Percentiles rank a stretch among this genome's conserved stretches.
These are phyloP conservation scores for Chaetops frenatus DNA, from an alignment of 2,113 vertebrate genomes.

Conservation along the genomic window DNA sequence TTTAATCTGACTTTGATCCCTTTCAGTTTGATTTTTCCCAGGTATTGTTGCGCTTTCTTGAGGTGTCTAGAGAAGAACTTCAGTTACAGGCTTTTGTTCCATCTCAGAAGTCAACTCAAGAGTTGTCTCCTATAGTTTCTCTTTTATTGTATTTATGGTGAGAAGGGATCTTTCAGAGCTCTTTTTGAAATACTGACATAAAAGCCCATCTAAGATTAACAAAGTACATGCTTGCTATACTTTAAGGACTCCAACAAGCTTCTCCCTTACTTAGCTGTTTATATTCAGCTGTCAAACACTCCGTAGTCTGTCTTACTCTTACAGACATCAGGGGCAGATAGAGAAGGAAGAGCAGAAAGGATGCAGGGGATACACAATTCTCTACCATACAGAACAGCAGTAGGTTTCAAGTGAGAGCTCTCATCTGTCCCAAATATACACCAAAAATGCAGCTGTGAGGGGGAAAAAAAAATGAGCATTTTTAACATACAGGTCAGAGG, in stretches of 20 bases:
- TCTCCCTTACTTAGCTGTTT: not conserved
- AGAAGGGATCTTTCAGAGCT: not conserved
- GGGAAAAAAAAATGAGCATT: fast-evolving
- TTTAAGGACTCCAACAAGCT: not conserved
- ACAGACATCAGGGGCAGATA: not conserved
- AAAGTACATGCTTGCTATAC: not conserved
- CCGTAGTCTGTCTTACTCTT: not conserved
- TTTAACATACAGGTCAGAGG: not conserved
- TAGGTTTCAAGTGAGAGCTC: not conserved
- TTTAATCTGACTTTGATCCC: not conserved
- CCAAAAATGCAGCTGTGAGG: not conserved
- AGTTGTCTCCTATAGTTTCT: not conserved
- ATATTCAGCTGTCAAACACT: not conserved
- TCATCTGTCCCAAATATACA: not conserved
- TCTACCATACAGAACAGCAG: not conserved
- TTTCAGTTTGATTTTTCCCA: not conserved
- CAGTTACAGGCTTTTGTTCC: not conserved
- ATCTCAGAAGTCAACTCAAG: not conserved
- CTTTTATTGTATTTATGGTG: not conserved
- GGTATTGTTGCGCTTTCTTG: not conserved
- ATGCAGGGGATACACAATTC: not conserved
- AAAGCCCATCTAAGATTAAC: not conserved
- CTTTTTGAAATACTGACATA: not conserved
- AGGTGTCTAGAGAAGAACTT: not conserved
- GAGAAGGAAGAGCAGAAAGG: not conserved